Evolutionary conservation across 1,140 invertebrate genomes (phyloP).

Genomic region (Venustaconcha ellipsiformis): DNA sequence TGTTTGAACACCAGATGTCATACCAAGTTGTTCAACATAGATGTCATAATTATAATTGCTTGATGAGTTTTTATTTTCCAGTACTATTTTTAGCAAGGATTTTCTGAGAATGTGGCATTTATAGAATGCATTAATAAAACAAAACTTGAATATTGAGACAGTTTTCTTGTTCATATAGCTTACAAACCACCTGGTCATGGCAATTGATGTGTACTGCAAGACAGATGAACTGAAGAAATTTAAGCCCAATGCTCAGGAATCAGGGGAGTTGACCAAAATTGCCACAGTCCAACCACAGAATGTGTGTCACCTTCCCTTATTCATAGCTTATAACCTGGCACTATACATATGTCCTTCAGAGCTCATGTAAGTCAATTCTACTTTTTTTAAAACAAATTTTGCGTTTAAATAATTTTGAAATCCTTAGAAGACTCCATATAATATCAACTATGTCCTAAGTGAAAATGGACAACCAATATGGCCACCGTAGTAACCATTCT

Average conservation of each 20-base stretch:
- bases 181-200: slow-evolving; percentile 82
- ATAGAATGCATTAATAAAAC: slow-evolving; percentile 7
- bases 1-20: no score
- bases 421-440: no score
- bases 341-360: slow-evolving; percentile 81
- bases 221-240: slow-evolving; percentile 77
- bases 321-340: slow-evolving; percentile 84
- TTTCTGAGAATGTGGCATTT: background rate
- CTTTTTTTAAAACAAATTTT: background rate
- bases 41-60: no score
- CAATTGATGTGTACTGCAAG: slow-evolving; percentile 81
- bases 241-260: slow-evolving; percentile 75
- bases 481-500: no score
- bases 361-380: slow-evolving; percentile 74
- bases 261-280: slow-evolving; percentile 77
- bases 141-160: no score
- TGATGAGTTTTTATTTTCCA: no score
- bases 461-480: no score
- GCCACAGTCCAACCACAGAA: slow-evolving; percentile 80
- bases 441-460: no score
- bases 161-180: slow-evolving; percentile 71
- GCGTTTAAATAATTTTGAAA: background rate
- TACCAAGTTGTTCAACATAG: no score
- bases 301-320: slow-evolving; percentile 81
- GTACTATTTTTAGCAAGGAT: no score